Evolutionary conservation across 2,797 vertebrate species (phyloP), one percentile per base, ranked within the genome.

Genomic region (Siniperca undulata): DNA sequence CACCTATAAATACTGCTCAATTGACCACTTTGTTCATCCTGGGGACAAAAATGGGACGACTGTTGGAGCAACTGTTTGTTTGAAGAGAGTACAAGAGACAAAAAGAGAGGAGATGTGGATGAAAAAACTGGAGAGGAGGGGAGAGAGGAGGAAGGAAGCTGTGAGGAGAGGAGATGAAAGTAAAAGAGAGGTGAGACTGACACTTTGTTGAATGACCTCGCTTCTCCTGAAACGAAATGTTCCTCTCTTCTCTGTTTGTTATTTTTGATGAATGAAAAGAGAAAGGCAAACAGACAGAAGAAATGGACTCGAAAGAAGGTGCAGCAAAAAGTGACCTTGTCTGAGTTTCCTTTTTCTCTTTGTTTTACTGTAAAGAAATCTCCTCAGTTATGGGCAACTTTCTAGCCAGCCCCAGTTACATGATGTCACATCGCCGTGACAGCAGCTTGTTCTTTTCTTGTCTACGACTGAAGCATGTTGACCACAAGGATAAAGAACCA

Each of bases 21-120:
- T 36, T 64, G 70, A 77, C 80, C 78, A 78, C 74, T 86, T 86
- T 27, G 79, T 82, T 44, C 77, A 46, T 79, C 66, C 42, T 4
- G 5, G 27, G 52, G 38, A 78, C 42, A 52, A 8, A 78, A 78
- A 69, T 42, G 19, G 27, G 46, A 60, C 2, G 8, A 74, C 38
- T 19, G 42, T 61, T 75, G 17, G 22, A 72, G 53, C 64, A 42
- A 50, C 34, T 65, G 78, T 81, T 78, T 69, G 72, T 83, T 62
- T 70, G 44, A 83, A 52, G 60, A 5, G 1, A 38, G 58, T 7
- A 17, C 3, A n/a, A n/a, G 73, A 84, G 75, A 77, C 1, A 13
- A 44, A 10, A 44, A 20, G 55, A 16, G 53, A 58, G 34, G 24
- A 61, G 66, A 66, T 44, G 60, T 16, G 60, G 64, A 46, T 40